These are phyloP conservation scores for Microctonus brassicae DNA, from an alignment of 2,888 invertebrate species.

Conservation along the genomic window DNA sequence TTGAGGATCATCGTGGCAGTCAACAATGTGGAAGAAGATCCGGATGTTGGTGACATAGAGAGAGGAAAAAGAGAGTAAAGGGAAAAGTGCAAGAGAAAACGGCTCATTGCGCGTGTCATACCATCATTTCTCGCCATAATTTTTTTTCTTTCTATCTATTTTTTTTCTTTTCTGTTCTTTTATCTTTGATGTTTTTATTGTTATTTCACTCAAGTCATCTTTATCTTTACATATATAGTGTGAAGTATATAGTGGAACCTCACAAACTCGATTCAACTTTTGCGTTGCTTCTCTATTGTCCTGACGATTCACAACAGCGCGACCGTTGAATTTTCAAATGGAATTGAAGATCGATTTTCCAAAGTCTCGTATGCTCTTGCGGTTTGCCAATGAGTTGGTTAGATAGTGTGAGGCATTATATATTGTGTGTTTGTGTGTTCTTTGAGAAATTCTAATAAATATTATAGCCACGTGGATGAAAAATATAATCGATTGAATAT, in stretches of 20 bases:
- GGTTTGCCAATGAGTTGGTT: neutral
- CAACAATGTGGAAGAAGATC: slow-evolving; percentile 49
- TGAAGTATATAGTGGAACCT: no score
- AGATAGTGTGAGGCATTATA: neutral
- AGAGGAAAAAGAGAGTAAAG: neutral
- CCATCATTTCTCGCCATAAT: neutral
- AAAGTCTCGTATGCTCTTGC: neutral
- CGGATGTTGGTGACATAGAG: slow-evolving; percentile 44
- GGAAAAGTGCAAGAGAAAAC: neutral
- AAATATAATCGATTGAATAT: neutral
- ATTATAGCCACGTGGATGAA: neutral
- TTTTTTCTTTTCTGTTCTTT: neutral
- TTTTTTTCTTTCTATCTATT: neutral
- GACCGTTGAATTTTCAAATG: slow-evolving; percentile 22
- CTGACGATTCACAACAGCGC: neutral
- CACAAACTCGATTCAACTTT: slow-evolving; percentile 36
- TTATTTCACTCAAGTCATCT: slow-evolving; percentile 31
- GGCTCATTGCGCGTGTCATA: neutral
- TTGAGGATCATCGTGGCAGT: slow-evolving; percentile 49
- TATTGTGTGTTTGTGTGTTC: neutral
- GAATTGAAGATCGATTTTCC: slow-evolving; percentile 19
- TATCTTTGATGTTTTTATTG: neutral
- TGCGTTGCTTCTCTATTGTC: slow-evolving; percentile 14
- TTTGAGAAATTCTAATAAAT: neutral
- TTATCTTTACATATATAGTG: slow-evolving; percentile 22